A percentile compares a stretch with the other conserved stretches of the same genome.
Conservation (phyloP, 2,113 vertebrate species). For the Gallinago paraguaiae region DNA sequence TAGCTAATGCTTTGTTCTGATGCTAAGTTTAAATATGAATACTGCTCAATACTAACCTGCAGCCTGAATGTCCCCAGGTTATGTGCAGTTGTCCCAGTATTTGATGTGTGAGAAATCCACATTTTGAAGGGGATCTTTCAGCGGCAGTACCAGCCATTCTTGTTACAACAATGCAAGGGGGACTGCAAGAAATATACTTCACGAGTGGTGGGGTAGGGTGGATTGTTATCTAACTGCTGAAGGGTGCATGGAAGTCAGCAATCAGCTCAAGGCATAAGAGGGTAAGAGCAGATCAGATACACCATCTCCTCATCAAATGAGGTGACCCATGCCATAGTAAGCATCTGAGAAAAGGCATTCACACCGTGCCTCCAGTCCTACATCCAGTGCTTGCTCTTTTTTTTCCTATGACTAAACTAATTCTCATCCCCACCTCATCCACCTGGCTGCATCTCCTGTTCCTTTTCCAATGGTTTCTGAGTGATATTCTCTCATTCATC, state of each 20-base stretch:
- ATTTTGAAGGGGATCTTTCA: background rate
- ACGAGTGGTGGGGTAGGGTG: rapidly evolving
- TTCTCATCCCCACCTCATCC: background rate
- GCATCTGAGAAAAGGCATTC: background rate
- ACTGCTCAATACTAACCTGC: background rate
- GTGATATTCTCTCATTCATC: background rate
- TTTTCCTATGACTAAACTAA: background rate
- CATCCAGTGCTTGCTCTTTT: background rate
- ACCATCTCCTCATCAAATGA: background rate
- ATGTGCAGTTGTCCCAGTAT: background rate
- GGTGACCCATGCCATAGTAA: background rate
- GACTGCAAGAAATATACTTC: background rate
- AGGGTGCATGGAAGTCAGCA: background rate
- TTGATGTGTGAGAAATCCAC: background rate
- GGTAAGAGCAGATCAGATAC: background rate
- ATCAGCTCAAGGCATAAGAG: background rate
- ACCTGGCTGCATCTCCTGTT: background rate
- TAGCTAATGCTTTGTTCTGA: background rate
- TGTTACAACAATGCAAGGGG: background rate
- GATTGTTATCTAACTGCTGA: background rate
- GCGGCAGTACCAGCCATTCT: background rate
- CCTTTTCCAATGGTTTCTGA: background rate
- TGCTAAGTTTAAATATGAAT: background rate
- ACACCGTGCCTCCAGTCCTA: background rate
- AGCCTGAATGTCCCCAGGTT: background rate